phyloP scores from a whole-genome alignment of 2,113 vertebrate genomes.

The Poeciliopsis prolifica region DNA sequence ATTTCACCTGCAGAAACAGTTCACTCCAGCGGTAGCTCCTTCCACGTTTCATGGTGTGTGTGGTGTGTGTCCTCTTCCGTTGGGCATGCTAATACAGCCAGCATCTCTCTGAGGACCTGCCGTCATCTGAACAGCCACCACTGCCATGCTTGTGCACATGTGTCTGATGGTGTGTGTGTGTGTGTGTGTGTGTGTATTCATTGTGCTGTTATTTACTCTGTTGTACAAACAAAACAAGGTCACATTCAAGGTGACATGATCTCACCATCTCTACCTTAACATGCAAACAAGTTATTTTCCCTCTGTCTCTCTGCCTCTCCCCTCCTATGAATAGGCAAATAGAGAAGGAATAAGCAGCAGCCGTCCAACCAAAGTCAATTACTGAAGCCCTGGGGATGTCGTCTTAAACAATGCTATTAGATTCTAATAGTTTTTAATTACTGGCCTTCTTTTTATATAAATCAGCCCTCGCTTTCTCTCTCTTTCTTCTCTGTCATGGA shows the following conservation, averaged over 20 bases:
- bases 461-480: constrained; percentile 64
- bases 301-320: not conserved
- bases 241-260: constrained; percentile 70
- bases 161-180: not conserved
- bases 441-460: constrained; percentile 84
- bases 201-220: constrained; percentile 62
- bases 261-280: constrained; percentile 65
- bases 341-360: constrained; percentile 38
- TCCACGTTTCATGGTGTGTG: not conserved
- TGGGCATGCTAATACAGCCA: constrained; percentile 45
- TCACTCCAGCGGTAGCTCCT: not conserved
- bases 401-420: constrained; percentile 79
- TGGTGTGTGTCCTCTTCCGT: not conserved
- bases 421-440: constrained; percentile 82
- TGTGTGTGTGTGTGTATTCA: constrained; percentile 19
- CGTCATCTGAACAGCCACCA: constrained; percentile 34
- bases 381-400: constrained; percentile 62
- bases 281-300: constrained; percentile 61
- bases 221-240: constrained; percentile 74
- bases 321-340: not conserved
- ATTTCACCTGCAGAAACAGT: not conserved
- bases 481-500: constrained; percentile 64
- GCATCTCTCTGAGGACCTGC: constrained; percentile 51
- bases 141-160: constrained; percentile 5
- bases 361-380: constrained; percentile 68